These are phyloP conservation scores for Gonioctena quinquepunctata DNA, from an alignment of 1,140 invertebrate species.

Conservation along the genomic window DNA sequence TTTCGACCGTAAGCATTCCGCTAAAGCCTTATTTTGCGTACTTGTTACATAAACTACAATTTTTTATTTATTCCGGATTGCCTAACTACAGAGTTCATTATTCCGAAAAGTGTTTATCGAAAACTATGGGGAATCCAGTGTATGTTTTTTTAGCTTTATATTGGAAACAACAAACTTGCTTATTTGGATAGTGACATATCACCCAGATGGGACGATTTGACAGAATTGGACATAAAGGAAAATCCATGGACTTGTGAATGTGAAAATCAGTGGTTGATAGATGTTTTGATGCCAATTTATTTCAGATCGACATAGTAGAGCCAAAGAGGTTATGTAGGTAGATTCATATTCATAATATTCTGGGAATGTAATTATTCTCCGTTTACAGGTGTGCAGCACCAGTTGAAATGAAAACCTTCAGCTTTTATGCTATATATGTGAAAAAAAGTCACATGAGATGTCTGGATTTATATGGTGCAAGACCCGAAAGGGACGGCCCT, in stretches of 20 bases:
- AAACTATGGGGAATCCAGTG: too few species aligned
- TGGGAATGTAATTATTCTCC: background rate
- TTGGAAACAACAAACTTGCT: slow-evolving; percentile 70
- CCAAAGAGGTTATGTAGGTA: slow-evolving; percentile 38
- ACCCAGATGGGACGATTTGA: slow-evolving; percentile 68
- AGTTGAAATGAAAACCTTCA: slow-evolving; percentile 61
- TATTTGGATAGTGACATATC: slow-evolving; percentile 64
- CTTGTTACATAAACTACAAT: too few species aligned
- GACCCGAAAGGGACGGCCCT: slow-evolving; percentile 67
- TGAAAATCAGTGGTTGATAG: slow-evolving; percentile 73
- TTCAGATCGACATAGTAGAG: slow-evolving; percentile 39
- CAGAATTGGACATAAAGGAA: slow-evolving; percentile 65
- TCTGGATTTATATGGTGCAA: slow-evolving; percentile 63
- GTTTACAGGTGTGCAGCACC: slow-evolving; percentile 63
- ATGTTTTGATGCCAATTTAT: slow-evolving; percentile 60
- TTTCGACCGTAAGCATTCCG: too few species aligned
- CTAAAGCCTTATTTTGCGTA: too few species aligned
- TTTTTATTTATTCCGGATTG: too few species aligned
- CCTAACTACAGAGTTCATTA: too few species aligned
- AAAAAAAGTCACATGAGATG: slow-evolving; percentile 64
- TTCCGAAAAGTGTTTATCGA: too few species aligned
- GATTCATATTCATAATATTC: background rate
- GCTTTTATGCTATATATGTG: slow-evolving; percentile 62
- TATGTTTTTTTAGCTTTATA: slow-evolving; percentile 64
- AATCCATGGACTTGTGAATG: slow-evolving; percentile 79